Evolutionary conservation across 1,140 invertebrate species (phyloP), one percentile per base, ranked within the genome.

Genomic region (Chrysomallon squamiferum): DNA sequence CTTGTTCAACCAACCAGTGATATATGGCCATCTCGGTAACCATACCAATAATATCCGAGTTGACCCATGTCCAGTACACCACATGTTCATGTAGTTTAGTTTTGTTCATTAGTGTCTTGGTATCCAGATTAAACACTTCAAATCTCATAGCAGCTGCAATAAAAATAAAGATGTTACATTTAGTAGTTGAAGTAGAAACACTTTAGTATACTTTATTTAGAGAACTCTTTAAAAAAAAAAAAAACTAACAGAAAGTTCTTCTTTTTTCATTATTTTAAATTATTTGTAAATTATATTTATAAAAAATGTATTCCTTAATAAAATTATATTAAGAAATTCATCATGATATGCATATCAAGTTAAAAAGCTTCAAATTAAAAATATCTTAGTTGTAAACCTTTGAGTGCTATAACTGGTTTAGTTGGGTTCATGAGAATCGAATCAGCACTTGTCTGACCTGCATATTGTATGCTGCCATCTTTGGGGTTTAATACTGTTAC

Each of bases 1-100:
- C 73, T 75, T 81, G 69, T 47, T 72, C 75, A 18, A 85, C 32
- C 50, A 74, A 69, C 85, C 85, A 86, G 66, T 86, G 84, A 72
- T 80, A 85, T 15, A 85, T 77, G 45, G 76, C 63, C 22, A 69
- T 75, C 33, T 85, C 82, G 6, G 83, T 84, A 18, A 85, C 79
- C 63, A 86, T 82, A 38, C 78, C 83, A 47, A 86, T 77, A 43
- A 83, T 74, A 41, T 81, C 78, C 7, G 80, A 72, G 57, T 75
- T 82, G 11, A 86, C 59, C 84, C 84, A 86, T 2, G 81, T 83
- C 84, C 84, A 86, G 68, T 73, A 82, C n/a, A 76, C 68, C 15
- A 85, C 76, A 41, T 70, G 69, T 30, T 83, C 80, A 59, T 76
- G 71, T 18, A 85, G 68, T 13, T 74, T 77, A 9, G 75, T 78